Conservation (phyloP, 1,140 invertebrate genomes). For the Drosophila nigrodunni region DNA sequence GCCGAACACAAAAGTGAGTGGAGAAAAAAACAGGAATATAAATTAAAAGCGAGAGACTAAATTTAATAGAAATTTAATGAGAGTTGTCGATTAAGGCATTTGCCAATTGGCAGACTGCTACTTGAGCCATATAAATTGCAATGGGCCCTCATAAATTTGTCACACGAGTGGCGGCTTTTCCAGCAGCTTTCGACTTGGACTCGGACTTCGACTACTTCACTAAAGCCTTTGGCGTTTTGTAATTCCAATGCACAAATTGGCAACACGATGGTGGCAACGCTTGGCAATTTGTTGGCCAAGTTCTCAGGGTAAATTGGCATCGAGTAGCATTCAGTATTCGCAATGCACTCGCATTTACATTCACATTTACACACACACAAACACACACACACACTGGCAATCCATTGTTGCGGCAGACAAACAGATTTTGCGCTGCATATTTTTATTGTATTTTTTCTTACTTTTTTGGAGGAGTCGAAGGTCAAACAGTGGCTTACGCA, state of each 20-base stretch:
- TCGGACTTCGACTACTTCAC: neutral
- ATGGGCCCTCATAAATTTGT: conserved; percentile 66
- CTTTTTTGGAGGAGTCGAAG: conserved; percentile 7
- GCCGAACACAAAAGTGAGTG: neutral
- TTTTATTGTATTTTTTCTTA: neutral
- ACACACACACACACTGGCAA: neutral
- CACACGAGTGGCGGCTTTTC: conserved; percentile 38
- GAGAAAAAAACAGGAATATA: neutral
- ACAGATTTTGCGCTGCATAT: conserved; percentile 19
- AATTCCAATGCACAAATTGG: conserved; percentile 69
- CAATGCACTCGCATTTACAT: neutral
- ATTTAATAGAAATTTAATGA: conserved; percentile 57
- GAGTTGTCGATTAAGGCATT: conserved; percentile 46
- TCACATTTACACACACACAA: neutral
- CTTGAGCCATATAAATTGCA: conserved; percentile 63
- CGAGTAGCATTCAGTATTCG: conserved; percentile 45
- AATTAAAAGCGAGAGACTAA: neutral
- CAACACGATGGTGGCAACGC: conserved; percentile 15
- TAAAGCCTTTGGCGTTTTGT: conserved; percentile 23
- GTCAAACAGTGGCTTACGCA: neutral
- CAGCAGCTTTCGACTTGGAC: too few relatives aligned
- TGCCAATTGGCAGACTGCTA: conserved; percentile 44
- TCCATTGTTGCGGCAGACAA: conserved; percentile 29
- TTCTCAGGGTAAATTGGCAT: conserved; percentile 58
- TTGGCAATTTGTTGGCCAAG: conserved; percentile 48